Evolutionary conservation across 2,888 invertebrate species (phyloP).

Genomic region (Lasiommata megera): DNA sequence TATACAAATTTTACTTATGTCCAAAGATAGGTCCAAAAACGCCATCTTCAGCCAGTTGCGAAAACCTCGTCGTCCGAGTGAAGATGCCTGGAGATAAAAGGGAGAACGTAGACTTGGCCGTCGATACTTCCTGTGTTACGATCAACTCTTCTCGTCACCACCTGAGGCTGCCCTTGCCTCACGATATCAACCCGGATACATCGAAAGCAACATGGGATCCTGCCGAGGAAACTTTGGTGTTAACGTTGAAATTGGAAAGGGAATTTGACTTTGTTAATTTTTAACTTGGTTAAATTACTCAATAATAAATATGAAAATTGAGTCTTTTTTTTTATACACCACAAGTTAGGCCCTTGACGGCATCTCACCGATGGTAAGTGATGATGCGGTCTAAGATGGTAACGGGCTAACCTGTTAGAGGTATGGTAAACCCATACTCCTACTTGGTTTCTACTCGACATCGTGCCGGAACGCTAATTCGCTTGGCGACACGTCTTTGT

Average conservation of each 20-base stretch:
- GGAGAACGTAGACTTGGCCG: slow-evolving; percentile 88
- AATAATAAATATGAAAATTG: too few species aligned
- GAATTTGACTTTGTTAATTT: slow-evolving; percentile 95
- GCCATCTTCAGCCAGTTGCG: slow-evolving; percentile 90
- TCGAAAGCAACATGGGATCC: slow-evolving; percentile 91
- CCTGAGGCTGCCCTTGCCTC: slow-evolving; percentile 89
- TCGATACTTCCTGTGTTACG: slow-evolving; percentile 82
- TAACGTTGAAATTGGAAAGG: slow-evolving; percentile 87
- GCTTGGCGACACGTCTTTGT: too few species aligned
- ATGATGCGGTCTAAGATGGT: too few species aligned
- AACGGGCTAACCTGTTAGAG: too few species aligned
- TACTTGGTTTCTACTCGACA: too few species aligned
- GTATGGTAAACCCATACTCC: too few species aligned
- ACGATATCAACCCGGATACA: slow-evolving; percentile 89
- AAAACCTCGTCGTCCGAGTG: slow-evolving; percentile 91
- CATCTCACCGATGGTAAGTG: too few species aligned
- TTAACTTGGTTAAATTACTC: slow-evolving; percentile 56
- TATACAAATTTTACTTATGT: not conserved
- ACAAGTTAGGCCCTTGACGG: too few species aligned
- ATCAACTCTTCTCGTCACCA: slow-evolving; percentile 84
- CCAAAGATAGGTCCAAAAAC: slow-evolving; percentile 89
- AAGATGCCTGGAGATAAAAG: slow-evolving; percentile 88
- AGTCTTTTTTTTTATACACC: too few species aligned
- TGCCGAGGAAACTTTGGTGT: slow-evolving; percentile 82
- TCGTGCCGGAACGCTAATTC: too few species aligned